Percentiles rank a stretch among this genome's conserved stretches.
Conservation (phyloP, 2,888 invertebrate species). For the Eurois occulta region DNA sequence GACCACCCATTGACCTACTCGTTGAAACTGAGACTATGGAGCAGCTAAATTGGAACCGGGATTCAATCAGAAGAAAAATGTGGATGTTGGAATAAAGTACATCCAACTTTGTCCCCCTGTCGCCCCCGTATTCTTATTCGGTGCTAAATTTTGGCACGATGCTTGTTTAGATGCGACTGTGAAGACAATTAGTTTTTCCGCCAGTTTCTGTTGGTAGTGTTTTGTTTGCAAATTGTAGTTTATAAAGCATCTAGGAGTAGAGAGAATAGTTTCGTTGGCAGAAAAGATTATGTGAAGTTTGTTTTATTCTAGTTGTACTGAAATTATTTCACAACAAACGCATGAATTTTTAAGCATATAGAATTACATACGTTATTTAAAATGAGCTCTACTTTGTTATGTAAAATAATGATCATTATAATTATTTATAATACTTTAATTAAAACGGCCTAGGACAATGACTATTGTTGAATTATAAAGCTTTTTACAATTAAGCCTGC, state of each 20-base stretch:
- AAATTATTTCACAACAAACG: not conserved
- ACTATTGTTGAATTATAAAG: not conserved
- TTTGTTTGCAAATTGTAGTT: constrained; percentile 37
- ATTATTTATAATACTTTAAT: not conserved
- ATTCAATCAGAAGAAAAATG: constrained; percentile 69
- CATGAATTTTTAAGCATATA: fast-evolving
- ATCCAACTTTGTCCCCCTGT: constrained; percentile 45
- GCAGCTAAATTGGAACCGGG: constrained; percentile 63
- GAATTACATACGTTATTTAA: not conserved
- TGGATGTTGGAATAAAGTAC: constrained; percentile 55
- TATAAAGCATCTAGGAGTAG: constrained; percentile 5
- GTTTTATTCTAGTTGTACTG: not conserved
- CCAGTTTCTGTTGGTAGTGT: constrained; percentile 22
- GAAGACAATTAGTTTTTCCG: constrained; percentile 57
- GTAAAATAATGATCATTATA: not conserved
- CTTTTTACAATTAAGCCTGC: not conserved
- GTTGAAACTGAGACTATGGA: constrained; percentile 51
- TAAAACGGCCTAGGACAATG: constrained; percentile 2
- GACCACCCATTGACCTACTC: constrained; percentile 63
- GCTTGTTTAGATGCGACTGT: constrained; percentile 50
- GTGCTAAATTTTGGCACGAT: constrained; percentile 58
- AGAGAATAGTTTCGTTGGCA: constrained; percentile 17
- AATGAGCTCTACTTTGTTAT: not conserved
- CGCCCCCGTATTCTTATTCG: constrained; percentile 50
- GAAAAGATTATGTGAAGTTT: not conserved